Evolutionary conservation across 2,113 vertebrate genomes (phyloP), one percentile per base, ranked within the genome.

Genomic region (Pitta sordida): DNA sequence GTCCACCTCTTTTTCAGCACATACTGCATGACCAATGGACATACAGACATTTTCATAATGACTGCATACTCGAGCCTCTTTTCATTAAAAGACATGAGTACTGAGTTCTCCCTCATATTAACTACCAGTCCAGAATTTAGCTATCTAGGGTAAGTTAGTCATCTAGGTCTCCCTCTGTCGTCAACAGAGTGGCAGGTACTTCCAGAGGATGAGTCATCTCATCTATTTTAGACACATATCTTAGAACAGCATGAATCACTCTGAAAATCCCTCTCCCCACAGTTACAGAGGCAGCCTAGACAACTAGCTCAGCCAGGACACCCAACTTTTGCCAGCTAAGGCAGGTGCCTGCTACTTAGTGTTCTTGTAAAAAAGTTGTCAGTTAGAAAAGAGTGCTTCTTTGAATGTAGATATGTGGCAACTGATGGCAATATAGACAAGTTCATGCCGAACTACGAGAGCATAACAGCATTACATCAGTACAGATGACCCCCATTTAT

Each of bases 81-180:
- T 65, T 62, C 63, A 58, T 58, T 64, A 14, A 44, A 83, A 69
- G 5, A 18, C 32, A 65, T 4, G 0, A 9, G 70, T 69, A 39
- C n/a, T 77, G 41, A 91, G 51, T n/a, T 62, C 37, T 79, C 71
- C 69, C 49, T 79, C 13, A 2, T 55, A 41, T 56, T 56, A 63
- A 60, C 75, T 79, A 85, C 63, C 55, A 95, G 53, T 49, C 58
- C 63, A 83, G 83, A 93, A 85, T 68, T 21, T 10, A 85, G 75
- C 90, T 94, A 74, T 91, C 70, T 91, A 76, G 48, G 55, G 37
- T 94, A 95, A 76, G 59, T 96, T 93, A 96, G 75, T 91, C 91
- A 95, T 93, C 78, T 93, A 96, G 92, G 92, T 96, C 93, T 96
- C 92, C 94, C 92, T 96, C 91, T 90, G 83, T 44, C 46, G 20